Evolutionary conservation across 2,113 vertebrate species (phyloP).

Genomic region (Terrapene triunguis): DNA sequence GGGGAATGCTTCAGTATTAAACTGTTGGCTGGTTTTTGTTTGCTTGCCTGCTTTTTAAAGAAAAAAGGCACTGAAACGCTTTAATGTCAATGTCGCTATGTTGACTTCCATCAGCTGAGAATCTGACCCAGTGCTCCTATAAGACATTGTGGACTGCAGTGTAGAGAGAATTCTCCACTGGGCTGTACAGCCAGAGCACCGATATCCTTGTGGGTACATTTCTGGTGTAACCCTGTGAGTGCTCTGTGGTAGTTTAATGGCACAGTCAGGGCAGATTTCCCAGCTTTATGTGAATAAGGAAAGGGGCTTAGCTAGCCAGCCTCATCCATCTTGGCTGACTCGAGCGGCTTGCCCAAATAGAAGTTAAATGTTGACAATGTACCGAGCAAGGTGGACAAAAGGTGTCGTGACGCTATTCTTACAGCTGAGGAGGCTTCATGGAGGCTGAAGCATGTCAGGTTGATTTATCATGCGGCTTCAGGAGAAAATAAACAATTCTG

Average conservation of each 20-base stretch:
- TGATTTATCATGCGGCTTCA: slow-evolving; percentile 58
- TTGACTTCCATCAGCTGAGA: background rate
- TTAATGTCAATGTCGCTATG: background rate
- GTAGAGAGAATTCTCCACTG: rapidly evolving
- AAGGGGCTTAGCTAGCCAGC: background rate
- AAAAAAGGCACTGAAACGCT: background rate
- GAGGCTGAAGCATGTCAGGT: slow-evolving; percentile 33
- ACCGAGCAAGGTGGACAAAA: background rate
- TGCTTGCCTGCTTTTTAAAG: background rate
- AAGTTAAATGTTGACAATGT: slow-evolving; percentile 39
- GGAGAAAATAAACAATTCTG: slow-evolving; percentile 37
- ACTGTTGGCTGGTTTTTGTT: background rate
- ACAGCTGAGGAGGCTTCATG: background rate
- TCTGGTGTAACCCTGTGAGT: background rate
- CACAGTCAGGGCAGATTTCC: background rate
- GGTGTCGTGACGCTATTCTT: background rate
- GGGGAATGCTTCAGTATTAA: background rate
- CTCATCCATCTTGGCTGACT: slow-evolving; percentile 54
- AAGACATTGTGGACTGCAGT: rapidly evolving
- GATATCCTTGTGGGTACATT: rapidly evolving
- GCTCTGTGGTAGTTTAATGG: background rate
- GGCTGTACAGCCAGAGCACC: rapidly evolving
- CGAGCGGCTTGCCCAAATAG: background rate
- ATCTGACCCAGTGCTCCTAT: rapidly evolving
- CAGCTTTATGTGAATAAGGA: background rate